Evolutionary conservation across 2,888 invertebrate genomes (phyloP).

Genomic region (Cryptocephalus moraei): DNA sequence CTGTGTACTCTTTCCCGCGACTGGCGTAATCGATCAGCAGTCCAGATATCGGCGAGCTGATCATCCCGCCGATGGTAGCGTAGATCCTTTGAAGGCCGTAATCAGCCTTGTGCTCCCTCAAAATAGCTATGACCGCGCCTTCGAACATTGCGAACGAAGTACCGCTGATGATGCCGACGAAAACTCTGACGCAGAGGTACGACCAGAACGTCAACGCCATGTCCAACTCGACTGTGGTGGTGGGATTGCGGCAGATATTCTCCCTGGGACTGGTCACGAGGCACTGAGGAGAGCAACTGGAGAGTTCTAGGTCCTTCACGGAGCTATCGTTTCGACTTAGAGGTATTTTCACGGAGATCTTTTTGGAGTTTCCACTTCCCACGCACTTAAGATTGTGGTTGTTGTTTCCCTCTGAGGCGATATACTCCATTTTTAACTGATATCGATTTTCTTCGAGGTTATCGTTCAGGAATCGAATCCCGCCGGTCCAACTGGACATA

Average conservation of each 20-base stretch:
- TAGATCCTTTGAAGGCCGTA: conserved; percentile 68
- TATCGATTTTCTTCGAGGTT: conserved; percentile 21
- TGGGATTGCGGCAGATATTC: conserved; percentile 49
- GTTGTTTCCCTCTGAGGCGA: conserved; percentile 7
- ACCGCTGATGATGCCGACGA: conserved; percentile 58
- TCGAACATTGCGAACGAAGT: conserved; percentile 74
- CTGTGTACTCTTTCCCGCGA: conserved; percentile 56
- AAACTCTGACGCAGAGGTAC: conserved; percentile 53
- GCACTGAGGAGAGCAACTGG: conserved; percentile 49
- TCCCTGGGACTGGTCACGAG: conserved; percentile 47
- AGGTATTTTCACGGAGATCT: conserved; percentile 37
- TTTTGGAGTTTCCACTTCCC: conserved; percentile 34
- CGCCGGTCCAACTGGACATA: conserved; percentile 1
- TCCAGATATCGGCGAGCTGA: conserved; percentile 68
- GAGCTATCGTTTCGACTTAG: conserved; percentile 32
- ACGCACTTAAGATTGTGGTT: conserved; percentile 16
- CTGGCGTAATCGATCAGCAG: conserved; percentile 66
- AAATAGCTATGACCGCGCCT: conserved; percentile 66
- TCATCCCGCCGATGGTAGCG: conserved; percentile 67
- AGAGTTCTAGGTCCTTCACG: conserved; percentile 35
- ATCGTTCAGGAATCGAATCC: conserved; percentile 14
- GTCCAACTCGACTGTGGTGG: conserved; percentile 51
- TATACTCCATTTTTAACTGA: conserved; percentile 16
- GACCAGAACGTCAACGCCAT: conserved; percentile 61
- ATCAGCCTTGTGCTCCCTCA: conserved; percentile 65